Evolutionary conservation across 2,113 vertebrate species (phyloP).

Genomic region (Carlito syrichta): DNA sequence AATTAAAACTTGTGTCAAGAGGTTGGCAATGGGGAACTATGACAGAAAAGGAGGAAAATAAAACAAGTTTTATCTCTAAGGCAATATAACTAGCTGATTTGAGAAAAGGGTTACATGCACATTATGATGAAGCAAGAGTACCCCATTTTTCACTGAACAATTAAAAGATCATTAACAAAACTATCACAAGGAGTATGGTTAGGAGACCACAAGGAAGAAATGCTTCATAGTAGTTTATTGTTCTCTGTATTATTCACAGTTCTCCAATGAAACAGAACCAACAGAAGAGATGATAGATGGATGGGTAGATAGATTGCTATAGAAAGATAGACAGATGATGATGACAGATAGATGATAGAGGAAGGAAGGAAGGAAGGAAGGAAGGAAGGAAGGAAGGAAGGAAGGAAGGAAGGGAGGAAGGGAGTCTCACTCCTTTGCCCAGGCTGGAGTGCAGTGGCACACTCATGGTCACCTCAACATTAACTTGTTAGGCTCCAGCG

Average conservation of each 20-base stretch:
- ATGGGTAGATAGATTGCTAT: neutral
- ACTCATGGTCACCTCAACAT: no score
- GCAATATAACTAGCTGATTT: neutral
- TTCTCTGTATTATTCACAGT: neutral
- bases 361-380: no score
- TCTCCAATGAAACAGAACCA: neutral
- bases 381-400: no score
- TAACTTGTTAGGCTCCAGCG: no score
- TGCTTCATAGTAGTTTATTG: neutral
- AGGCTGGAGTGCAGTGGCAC: no score
- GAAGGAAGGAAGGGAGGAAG: no score
- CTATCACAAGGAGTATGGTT: no score
- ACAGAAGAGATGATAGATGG: neutral
- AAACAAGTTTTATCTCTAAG: neutral
- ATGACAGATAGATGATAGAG: neutral
- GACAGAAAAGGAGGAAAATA: neutral
- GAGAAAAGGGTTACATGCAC: neutral
- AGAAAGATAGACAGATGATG: fast-evolving
- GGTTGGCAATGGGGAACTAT: no score
- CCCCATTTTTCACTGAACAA: neutral
- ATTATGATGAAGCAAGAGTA: neutral
- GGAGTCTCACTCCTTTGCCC: no score
- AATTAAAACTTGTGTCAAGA: neutral
- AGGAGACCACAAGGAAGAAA: neutral
- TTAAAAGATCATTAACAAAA: neutral